Conservation (phyloP, 1,140 invertebrate species). For the Drosophila jambulina region DNA sequence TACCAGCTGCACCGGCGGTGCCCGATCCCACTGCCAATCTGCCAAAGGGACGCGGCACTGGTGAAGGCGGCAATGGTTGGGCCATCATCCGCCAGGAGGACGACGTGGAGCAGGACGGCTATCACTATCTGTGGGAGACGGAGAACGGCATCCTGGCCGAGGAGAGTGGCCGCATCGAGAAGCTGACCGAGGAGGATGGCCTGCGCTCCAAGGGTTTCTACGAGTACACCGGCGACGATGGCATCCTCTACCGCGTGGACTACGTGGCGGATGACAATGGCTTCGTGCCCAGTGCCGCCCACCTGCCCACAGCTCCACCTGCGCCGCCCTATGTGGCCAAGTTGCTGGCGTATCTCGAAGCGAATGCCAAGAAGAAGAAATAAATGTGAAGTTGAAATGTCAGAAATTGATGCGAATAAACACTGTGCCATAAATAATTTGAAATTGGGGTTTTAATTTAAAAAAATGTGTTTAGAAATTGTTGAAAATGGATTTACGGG, state of each 20-base stretch:
- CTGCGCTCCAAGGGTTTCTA: constrained; percentile 86
- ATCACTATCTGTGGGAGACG: constrained; percentile 86
- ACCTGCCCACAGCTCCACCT: constrained; percentile 89
- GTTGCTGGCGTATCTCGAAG: constrained; percentile 68
- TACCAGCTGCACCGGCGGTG: constrained; percentile 10
- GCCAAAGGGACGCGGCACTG: constrained; percentile 68
- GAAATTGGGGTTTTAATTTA: not conserved
- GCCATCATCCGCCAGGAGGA: constrained; percentile 75
- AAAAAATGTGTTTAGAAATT: not conserved
- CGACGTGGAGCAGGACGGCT: constrained; percentile 72
- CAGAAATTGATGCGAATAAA: constrained; percentile 7
- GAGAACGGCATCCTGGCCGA: constrained; percentile 87
- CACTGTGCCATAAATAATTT: constrained; percentile 23
- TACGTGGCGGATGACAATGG: constrained; percentile 94
- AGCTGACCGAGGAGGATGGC: constrained; percentile 80
- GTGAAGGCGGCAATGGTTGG: constrained; percentile 73
- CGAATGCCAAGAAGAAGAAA: constrained; percentile 51
- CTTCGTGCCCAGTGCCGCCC: constrained; percentile 91
- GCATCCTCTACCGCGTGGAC: constrained; percentile 86
- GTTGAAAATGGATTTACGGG: not conserved
- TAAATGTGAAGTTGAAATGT: constrained; percentile 4
- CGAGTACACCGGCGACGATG: constrained; percentile 87
- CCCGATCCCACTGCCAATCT: constrained; percentile 52
- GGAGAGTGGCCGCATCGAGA: constrained; percentile 86
- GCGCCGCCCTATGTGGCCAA: constrained; percentile 65